Evolutionary conservation across 2,797 vertebrate genomes (phyloP).

Genomic region (Sebastes ruberrimus): DNA sequence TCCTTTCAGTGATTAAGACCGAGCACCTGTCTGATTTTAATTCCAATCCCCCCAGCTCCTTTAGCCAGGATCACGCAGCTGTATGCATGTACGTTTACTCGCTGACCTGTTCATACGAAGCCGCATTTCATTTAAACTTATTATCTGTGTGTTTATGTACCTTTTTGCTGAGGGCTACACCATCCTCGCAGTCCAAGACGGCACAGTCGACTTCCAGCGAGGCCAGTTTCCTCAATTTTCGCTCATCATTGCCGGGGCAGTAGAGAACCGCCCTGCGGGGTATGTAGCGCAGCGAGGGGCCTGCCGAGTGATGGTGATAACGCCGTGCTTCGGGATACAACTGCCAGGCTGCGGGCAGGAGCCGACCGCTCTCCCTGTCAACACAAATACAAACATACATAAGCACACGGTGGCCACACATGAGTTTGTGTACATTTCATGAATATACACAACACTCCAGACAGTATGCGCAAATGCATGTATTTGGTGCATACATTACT

Average conservation of each 20-base stretch:
- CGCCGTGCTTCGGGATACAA: slow-evolving; percentile 53
- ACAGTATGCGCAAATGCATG: slow-evolving; percentile 5
- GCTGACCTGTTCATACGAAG: not conserved
- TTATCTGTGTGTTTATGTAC: slow-evolving; percentile 72
- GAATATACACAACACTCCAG: slow-evolving; percentile 15
- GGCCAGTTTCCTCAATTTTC: slow-evolving; percentile 92
- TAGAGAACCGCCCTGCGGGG: slow-evolving; percentile 95
- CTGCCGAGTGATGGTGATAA: slow-evolving; percentile 74
- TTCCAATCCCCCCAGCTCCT: not conserved
- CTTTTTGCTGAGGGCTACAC: slow-evolving; percentile 95
- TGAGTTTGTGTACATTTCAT: not conserved
- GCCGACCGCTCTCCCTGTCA: slow-evolving; percentile 68
- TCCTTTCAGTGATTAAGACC: slow-evolving; percentile 78
- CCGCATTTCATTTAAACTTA: slow-evolving; percentile 14
- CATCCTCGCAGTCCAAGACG: slow-evolving; percentile 97
- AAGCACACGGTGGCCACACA: slow-evolving; percentile 24
- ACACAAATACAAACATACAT: slow-evolving; percentile 56
- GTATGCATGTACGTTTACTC: slow-evolving; percentile 6
- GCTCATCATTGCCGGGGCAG: slow-evolving; percentile 94
- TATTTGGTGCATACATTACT: slow-evolving; percentile 36
- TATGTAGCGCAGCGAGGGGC: slow-evolving; percentile 83
- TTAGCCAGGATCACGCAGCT: slow-evolving; percentile 33
- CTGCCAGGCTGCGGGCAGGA: slow-evolving; percentile 57
- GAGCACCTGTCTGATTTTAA: slow-evolving; percentile 75
- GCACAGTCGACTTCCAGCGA: slow-evolving; percentile 92